phyloP scores from a whole-genome alignment of 2,113 vertebrate species.

The Poeciliopsis prolifica region DNA sequence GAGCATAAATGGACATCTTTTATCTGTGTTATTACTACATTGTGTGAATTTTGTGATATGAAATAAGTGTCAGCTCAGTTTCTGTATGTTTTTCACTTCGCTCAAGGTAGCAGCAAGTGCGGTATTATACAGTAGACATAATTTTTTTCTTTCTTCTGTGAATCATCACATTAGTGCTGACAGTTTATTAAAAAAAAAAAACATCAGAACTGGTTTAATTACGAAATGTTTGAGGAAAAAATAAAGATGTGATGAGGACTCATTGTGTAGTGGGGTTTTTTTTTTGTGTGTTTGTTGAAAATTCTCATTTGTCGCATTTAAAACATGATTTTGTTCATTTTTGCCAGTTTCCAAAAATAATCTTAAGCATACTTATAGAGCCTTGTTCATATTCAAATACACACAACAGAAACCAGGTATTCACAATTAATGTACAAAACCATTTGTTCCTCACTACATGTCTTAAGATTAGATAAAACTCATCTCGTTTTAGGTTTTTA shows the following conservation, averaged over 20 bases:
- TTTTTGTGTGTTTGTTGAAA: constrained; percentile 1
- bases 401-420: too few relatives aligned
- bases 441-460: too few relatives aligned
- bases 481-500: too few relatives aligned
- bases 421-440: too few relatives aligned
- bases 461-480: too few relatives aligned
- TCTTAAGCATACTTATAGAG: too few relatives aligned
- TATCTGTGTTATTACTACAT: constrained; percentile 74
- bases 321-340: too few relatives aligned
- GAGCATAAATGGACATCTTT: constrained; percentile 70
- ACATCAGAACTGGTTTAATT: constrained; percentile 62
- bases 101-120: constrained; percentile 70
- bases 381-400: too few relatives aligned
- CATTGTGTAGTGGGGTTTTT: neutral
- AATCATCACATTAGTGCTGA: constrained; percentile 66
- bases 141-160: constrained; percentile 71
- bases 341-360: too few relatives aligned
- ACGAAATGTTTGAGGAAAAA: constrained; percentile 59
- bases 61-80: constrained; percentile 73
- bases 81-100: constrained; percentile 77
- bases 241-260: constrained; percentile 69
- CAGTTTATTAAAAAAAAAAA: constrained; percentile 44
- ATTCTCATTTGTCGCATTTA: neutral
- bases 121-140: constrained; percentile 70
- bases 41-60: constrained; percentile 78